phyloP scores from a whole-genome alignment of 1,140 invertebrate species.

The Pissodes strobi region DNA sequence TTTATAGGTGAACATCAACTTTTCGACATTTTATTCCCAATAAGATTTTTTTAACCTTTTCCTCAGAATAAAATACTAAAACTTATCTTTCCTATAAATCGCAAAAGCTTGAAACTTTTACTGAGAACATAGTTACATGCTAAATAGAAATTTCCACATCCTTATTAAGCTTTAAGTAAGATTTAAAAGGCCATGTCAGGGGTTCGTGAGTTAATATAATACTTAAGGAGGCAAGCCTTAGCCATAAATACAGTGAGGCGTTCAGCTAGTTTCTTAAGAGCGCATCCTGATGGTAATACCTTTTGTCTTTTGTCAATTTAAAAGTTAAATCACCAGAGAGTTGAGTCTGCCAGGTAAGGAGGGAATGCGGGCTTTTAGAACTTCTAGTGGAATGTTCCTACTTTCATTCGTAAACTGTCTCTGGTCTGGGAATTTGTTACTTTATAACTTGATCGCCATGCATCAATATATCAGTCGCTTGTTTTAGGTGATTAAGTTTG shows the following conservation, averaged over 20 bases:
- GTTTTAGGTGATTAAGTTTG: too few relatives aligned
- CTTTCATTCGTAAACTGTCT: constrained; percentile 1
- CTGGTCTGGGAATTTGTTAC: constrained; percentile 14
- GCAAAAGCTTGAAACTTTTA: constrained; percentile 9
- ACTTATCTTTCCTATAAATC: not conserved
- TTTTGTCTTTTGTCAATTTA: constrained; percentile 38
- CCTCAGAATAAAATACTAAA: too few relatives aligned
- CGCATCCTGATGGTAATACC: constrained; percentile 30
- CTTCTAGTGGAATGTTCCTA: constrained; percentile 12
- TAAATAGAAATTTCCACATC: constrained; percentile 30
- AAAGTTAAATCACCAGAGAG: constrained; percentile 35
- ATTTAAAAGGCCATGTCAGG: constrained; percentile 31
- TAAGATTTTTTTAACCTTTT: too few relatives aligned
- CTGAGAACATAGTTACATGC: constrained; percentile 19
- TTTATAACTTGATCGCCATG: constrained; percentile 14
- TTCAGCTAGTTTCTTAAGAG: constrained; percentile 20
- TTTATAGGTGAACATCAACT: too few relatives aligned
- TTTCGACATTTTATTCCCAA: too few relatives aligned
- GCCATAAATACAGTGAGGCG: constrained; percentile 26
- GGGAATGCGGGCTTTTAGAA: constrained; percentile 1
- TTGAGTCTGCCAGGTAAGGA: constrained; percentile 17
- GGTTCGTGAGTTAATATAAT: constrained; percentile 27
- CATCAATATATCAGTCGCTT: constrained; percentile 1
- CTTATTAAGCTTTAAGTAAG: constrained; percentile 28
- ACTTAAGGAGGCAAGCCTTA: constrained; percentile 20